phyloP scores from a whole-genome alignment of 2,113 vertebrate species.

The Vombatus ursinus region DNA sequence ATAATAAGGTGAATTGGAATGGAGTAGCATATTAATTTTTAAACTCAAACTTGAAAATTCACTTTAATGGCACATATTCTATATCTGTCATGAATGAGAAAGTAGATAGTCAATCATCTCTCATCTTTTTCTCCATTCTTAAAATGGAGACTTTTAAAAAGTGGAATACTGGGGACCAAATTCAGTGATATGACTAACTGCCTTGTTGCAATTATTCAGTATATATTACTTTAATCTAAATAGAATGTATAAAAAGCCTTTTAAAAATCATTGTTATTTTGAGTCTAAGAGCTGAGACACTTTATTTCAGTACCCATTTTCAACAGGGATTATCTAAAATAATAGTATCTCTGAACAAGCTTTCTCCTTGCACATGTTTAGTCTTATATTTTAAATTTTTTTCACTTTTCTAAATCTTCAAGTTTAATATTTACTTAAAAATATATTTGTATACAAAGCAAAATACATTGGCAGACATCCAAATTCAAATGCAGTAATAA shows the following conservation, averaged over 20 bases:
- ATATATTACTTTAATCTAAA: background rate
- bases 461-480: background rate
- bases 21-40: background rate
- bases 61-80: background rate
- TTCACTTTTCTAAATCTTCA: slow-evolving; percentile 46
- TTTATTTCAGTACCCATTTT: slow-evolving; percentile 28
- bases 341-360: background rate
- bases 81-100: background rate
- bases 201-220: background rate
- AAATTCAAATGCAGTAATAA: slow-evolving; percentile 31
- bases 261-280: slow-evolving; percentile 21
- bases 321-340: slow-evolving; percentile 1
- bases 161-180: background rate
- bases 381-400: background rate
- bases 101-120: background rate
- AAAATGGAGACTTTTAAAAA: slow-evolving; percentile 47
- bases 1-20: background rate
- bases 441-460: background rate
- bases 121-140: background rate
- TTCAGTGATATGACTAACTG: slow-evolving; percentile 11
- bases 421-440: slow-evolving; percentile 50
- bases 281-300: background rate
- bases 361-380: slow-evolving; percentile 21
- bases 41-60: slow-evolving; percentile 16
- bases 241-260: background rate